phyloP scores from a whole-genome alignment of 2,113 vertebrate species.

The Phylloscopus whistleri region DNA sequence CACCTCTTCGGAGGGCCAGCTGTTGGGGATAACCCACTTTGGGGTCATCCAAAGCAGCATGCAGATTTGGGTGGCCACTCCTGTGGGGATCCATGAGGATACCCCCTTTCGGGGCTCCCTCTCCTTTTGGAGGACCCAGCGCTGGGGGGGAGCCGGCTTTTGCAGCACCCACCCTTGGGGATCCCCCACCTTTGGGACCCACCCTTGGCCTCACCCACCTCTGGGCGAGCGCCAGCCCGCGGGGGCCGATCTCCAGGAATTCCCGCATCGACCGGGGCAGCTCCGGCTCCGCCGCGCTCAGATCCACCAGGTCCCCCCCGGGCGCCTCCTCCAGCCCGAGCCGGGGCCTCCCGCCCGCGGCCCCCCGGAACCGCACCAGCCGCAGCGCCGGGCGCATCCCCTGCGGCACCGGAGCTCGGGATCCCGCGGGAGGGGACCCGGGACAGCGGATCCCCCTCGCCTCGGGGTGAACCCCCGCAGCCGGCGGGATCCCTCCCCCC shows the following conservation, averaged over 20 bases:
- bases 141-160: rapidly evolving
- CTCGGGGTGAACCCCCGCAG: no score
- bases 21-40: no score
- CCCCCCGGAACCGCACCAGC: conserved; percentile 82
- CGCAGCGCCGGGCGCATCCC: conserved; percentile 72
- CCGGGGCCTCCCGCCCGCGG: background rate
- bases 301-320: conserved; percentile 78
- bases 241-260: conserved; percentile 82
- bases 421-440: background rate
- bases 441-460: no score
- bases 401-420: background rate
- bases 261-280: conserved; percentile 81
- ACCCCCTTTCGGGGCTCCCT: background rate
- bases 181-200: background rate
- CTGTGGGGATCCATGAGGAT: background rate
- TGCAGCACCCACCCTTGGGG: background rate
- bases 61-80: background rate
- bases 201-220: background rate
- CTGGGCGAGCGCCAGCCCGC: conserved; percentile 58
- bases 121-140: background rate
- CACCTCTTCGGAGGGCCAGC: background rate
- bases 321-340: conserved; percentile 82
- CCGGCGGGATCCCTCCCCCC: no score
- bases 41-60: background rate
- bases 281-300: conserved; percentile 82